Conservation (phyloP, 2,888 invertebrate genomes). For the Apoderus coryli region DNA sequence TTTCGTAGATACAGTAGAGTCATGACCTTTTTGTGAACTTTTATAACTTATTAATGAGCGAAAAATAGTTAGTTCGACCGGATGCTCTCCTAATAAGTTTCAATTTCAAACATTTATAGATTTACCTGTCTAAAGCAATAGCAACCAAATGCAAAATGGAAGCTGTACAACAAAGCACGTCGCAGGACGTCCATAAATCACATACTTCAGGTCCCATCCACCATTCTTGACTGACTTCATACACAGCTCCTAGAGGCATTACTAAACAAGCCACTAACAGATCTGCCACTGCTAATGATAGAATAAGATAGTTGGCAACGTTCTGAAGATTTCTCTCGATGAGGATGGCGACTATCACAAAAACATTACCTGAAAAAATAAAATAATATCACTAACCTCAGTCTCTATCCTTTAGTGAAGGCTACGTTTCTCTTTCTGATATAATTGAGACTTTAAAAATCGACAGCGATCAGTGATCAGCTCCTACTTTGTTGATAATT, state of each 20-base stretch:
- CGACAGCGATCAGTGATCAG: too few species aligned
- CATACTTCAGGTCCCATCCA: conserved; percentile 74
- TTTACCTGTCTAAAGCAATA: conserved; percentile 66
- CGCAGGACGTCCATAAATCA: conserved; percentile 89
- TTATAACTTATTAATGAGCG: too few species aligned
- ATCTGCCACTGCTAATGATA: conserved; percentile 84
- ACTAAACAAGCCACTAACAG: conserved; percentile 74
- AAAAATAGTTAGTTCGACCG: too few species aligned
- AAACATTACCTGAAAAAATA: conserved; percentile 76
- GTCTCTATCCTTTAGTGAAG: too few species aligned
- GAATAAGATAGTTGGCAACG: conserved; percentile 80
- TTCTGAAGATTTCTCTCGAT: conserved; percentile 75
- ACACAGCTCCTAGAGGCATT: conserved; percentile 64
- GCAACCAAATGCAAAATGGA: conserved; percentile 70
- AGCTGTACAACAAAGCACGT: conserved; percentile 81
- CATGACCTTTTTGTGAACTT: too few species aligned
- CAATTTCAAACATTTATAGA: conserved; percentile 2
- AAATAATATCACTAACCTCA: too few species aligned
- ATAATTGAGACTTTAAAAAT: too few species aligned
- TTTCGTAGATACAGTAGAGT: too few species aligned
- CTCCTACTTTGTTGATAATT: too few species aligned
- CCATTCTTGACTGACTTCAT: conserved; percentile 65
- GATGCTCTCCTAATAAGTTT: not conserved
- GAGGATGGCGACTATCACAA: conserved; percentile 86
- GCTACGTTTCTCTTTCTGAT: too few species aligned